Conservation (phyloP, 2,888 invertebrate genomes). For the Drosophila infuscata region DNA sequence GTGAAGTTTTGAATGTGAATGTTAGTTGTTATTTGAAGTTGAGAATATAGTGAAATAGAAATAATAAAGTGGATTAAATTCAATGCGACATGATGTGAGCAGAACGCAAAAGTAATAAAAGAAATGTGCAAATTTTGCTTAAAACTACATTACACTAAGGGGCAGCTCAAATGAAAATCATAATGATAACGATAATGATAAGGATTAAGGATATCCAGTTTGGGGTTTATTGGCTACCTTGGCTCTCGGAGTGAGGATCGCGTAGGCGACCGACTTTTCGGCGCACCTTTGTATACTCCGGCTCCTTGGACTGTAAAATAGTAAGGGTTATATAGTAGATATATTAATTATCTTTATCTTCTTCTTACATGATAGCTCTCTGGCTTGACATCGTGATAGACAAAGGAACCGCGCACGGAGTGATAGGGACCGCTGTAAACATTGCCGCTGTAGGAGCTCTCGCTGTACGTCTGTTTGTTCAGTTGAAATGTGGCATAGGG, state of each 20-base stretch:
- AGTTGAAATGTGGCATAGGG: conserved; percentile 97
- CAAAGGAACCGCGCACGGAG: conserved; percentile 93
- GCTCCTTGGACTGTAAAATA: conserved; percentile 87
- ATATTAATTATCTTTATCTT: background rate
- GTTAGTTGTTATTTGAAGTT: conserved; percentile 57
- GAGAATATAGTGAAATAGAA: conserved; percentile 41
- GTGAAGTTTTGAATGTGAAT: conserved; percentile 74
- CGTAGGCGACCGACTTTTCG: conserved; percentile 92
- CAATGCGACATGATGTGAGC: conserved; percentile 31
- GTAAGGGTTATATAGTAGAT: background rate
- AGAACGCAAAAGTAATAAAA: conserved; percentile 23
- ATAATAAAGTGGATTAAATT: conserved; percentile 17
- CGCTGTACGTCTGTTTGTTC: conserved; percentile 93
- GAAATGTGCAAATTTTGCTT: conserved; percentile 75
- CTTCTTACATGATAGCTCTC: conserved; percentile 85
- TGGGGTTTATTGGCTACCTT: conserved; percentile 87
- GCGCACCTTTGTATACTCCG: conserved; percentile 93
- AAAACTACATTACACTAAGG: conserved; percentile 48
- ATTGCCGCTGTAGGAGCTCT: conserved; percentile 95
- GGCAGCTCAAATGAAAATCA: conserved; percentile 16
- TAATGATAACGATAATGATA: conserved; percentile 5
- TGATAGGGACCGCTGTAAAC: conserved; percentile 95
- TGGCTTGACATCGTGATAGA: conserved; percentile 94
- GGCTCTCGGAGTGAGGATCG: conserved; percentile 93
- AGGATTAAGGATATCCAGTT: conserved; percentile 4